Evolutionary conservation across 2,888 invertebrate genomes (phyloP), one percentile per base, ranked within the genome.

Genomic region (Callimorpha dominula): DNA sequence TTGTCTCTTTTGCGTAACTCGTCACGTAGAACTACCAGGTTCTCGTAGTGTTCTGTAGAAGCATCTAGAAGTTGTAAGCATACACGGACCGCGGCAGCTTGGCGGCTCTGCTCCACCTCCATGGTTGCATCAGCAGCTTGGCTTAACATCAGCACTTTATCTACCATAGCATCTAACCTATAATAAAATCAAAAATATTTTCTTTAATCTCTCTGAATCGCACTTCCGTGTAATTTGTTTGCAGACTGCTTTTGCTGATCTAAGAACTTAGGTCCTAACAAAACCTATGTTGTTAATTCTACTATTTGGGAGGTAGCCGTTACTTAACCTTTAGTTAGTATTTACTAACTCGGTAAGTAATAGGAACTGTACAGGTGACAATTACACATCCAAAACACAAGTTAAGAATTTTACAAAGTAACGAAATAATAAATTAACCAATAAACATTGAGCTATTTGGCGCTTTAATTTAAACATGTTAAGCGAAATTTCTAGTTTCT

Each of bases 151-250:
- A 95, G 74, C 46, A 95, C 93, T 63, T 87, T 88, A 60, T 92
- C 92, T 8, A 94, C 92, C 90, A 94, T 90, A 60, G 95, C 94
- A 62, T 95, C 94, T 69, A 95, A 81, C 72, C 94, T 94, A 82
- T 17, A 83, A 80, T 17, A 69, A 63, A 2, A 31, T 31, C 31
- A 46, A 50, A 62, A 31, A 11, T 11, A 62, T 62, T 57, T 57
- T 57, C 0, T 52, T 17, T 52, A 17, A 17, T 0, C 6, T 6
- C 17, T 8, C 43, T 46, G 43, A 46, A 46, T 46, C 9, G 43
- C 43, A 9, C 43, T 8, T 46, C 9, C 43, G 6, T 46, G 43
- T 46, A 46, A 46, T 31, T 31, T 7, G n/a, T 3, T 54, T n/a
- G 54, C n/a, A 4, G n/a, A 54, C 9, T n/a, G n/a, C 54, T 54